These are phyloP conservation scores for Tortrix viridana DNA, from an alignment of 2,888 invertebrate species.

Conservation along the genomic window DNA sequence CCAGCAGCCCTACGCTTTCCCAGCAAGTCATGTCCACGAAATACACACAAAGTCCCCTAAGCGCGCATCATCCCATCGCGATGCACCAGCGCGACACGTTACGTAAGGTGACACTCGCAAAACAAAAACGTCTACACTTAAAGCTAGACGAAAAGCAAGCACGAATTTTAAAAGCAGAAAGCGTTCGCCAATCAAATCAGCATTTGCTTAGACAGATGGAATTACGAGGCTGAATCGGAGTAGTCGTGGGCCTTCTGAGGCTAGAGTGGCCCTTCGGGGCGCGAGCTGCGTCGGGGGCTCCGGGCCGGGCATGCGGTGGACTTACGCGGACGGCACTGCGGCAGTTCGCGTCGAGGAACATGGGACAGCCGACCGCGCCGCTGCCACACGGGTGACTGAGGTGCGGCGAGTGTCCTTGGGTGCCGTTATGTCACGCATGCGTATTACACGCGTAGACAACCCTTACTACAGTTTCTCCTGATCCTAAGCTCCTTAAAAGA, in stretches of 20 bases:
- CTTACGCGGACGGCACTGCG: constrained; percentile 71
- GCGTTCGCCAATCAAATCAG: constrained; percentile 78
- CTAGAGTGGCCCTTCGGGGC: constrained; percentile 73
- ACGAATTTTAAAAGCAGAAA: constrained; percentile 78
- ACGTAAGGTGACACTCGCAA: constrained; percentile 67
- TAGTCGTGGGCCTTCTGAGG: constrained; percentile 77
- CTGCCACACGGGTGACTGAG: constrained; percentile 78
- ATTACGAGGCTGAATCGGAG: constrained; percentile 83
- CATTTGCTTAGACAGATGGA: constrained; percentile 79
- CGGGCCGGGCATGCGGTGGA: constrained; percentile 72
- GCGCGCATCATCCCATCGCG: constrained; percentile 60
- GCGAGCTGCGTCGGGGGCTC: constrained; percentile 56
- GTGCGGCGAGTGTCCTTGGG: constrained; percentile 77
- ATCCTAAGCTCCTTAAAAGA: constrained; percentile 48
- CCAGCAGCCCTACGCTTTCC: constrained; percentile 81
- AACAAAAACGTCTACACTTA: constrained; percentile 72
- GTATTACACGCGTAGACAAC: constrained; percentile 58
- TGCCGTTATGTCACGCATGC: constrained; percentile 66
- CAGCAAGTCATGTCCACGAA: constrained; percentile 79
- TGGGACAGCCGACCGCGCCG: constrained; percentile 70
- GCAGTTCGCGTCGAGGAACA: constrained; percentile 67
- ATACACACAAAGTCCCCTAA: constrained; percentile 52
- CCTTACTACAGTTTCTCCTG: constrained; percentile 66
- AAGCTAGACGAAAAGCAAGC: constrained; percentile 74
- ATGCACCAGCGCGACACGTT: constrained; percentile 68